Base-by-base conservation (phyloP, 2,797 vertebrate genomes). In the Taeniopygia guttata region DNA sequence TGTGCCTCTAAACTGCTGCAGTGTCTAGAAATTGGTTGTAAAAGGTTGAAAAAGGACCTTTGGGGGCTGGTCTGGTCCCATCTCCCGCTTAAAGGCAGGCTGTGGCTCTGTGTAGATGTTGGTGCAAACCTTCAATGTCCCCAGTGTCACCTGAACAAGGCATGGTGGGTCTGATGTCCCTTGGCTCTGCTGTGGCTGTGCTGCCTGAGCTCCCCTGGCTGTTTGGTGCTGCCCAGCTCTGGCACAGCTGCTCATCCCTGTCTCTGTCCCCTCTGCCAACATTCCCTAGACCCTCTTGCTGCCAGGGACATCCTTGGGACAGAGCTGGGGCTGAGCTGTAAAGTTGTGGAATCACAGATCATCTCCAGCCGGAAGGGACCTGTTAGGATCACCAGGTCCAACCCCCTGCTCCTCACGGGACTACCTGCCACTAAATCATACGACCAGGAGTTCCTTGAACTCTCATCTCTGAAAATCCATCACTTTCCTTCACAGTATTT, bases 221-320 rank as follows among this genome's bases (percentile, higher is more conserved):
- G 5, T 21, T 21, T 7, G 10, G 40, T 55, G 66, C 66, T 40
- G 38, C 83, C 51, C 54, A 38, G 58, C 83, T 32, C 36, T 11
- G 27, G 42, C 49, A 8, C 72, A 26, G 54, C 45, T 26, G 10
- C 62, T 74, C 25, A n/a, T 16, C 21, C 42, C 5, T 2, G 6
- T 17, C 49, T 6, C 0, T 51, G 38, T 83, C n/a, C 43, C 55
- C 18, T 25, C 14, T 85, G 58, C 36, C 4, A 6, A 11, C 36
- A 4, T 14, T 32, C 40, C 43, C 11, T 0, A 10, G 60, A n/a
- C 56, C 54, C 10, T 7, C 29, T 11, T 2, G 1, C 48, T 51
- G 80, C 45, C 27, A 3, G 75, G 40, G 43, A 9, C n/a, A 1
- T 3, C 3, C 34, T 46, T 7, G 7, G 1, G 4, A 42, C 43